A percentile compares a stretch with the other conserved stretches of the same genome.
Conservation (phyloP, 2,797 vertebrate species). For the Steatocranus sp. region DNA sequence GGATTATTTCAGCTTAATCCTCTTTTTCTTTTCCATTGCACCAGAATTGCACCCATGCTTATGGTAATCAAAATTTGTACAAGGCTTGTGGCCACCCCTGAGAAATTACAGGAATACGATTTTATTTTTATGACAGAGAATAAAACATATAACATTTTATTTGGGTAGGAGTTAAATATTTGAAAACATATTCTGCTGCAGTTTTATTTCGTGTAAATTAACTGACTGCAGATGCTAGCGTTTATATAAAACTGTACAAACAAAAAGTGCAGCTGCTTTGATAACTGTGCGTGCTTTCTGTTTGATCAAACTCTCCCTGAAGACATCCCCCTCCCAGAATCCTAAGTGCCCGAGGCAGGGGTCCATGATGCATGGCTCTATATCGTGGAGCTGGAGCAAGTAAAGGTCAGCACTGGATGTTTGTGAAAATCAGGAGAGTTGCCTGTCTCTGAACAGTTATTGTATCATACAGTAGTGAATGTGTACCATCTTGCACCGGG, state of each 20-base stretch:
- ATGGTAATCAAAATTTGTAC: background rate
- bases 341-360: constrained; percentile 65
- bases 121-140: background rate
- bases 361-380: constrained; percentile 67
- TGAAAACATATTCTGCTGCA: background rate
- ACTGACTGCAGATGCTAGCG: constrained; percentile 44
- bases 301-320: constrained; percentile 67
- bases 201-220: constrained; percentile 12
- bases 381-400: constrained; percentile 65
- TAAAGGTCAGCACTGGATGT: constrained; percentile 73
- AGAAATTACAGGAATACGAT: background rate
- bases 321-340: constrained; percentile 63
- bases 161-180: background rate
- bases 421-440: constrained; percentile 58
- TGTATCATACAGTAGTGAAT: constrained; percentile 49
- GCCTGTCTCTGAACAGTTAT: constrained; percentile 59
- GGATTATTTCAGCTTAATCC: constrained; percentile 22
- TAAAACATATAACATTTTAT: background rate
- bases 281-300: constrained; percentile 56
- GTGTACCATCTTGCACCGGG: constrained; percentile 26
- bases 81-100: background rate
- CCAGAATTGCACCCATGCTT: background rate
- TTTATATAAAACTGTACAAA: constrained; percentile 63
- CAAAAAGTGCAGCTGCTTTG: constrained; percentile 62
- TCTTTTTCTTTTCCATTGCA: constrained; percentile 18